Percentiles rank a stretch among this genome's conserved stretches.
These are phyloP conservation scores for Drosophila niveifrons DNA, from an alignment of 2,888 invertebrate species.

Conservation along the genomic window DNA sequence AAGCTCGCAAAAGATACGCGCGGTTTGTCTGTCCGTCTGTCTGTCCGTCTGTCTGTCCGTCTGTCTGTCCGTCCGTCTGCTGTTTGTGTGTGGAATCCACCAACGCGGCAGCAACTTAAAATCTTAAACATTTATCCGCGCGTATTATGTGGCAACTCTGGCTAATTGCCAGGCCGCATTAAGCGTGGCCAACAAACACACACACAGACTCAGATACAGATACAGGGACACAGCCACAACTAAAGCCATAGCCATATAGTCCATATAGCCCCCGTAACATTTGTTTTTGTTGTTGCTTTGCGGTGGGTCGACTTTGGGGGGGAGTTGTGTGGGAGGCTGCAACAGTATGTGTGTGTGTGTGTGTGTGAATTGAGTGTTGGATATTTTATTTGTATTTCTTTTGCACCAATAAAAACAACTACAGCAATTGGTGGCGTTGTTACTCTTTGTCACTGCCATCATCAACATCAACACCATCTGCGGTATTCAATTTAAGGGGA, in stretches of 20 bases:
- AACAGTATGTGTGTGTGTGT: conserved; percentile 17
- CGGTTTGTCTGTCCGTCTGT: neutral
- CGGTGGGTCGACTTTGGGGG: conserved; percentile 29
- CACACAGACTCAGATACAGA: neutral
- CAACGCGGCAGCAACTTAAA: conserved; percentile 74
- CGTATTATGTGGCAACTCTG: conserved; percentile 84
- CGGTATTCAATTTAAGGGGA: conserved; percentile 85
- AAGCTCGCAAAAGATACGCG: conserved; percentile 50
- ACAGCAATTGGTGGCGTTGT: conserved; percentile 30
- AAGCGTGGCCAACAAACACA: conserved; percentile 60
- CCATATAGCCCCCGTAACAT: conserved; percentile 9
- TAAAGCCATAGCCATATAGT: conserved; percentile 6
- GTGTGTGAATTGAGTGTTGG: conserved; percentile 55
- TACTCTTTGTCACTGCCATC: conserved; percentile 59
- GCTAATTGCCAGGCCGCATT: conserved; percentile 82
- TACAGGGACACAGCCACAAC: neutral
- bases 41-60: neutral
- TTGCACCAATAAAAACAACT: neutral
- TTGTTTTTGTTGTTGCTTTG: conserved; percentile 42
- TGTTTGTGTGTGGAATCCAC: conserved; percentile 29
- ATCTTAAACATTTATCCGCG: conserved; percentile 83
- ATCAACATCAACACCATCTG: conserved; percentile 76
- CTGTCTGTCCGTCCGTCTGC: conserved; percentile 6
- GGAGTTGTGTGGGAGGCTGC: conserved; percentile 13
- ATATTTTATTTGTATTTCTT: conserved; percentile 18